phyloP scores from a whole-genome alignment of 2,113 vertebrate species.

The Rhinogobius similis region DNA sequence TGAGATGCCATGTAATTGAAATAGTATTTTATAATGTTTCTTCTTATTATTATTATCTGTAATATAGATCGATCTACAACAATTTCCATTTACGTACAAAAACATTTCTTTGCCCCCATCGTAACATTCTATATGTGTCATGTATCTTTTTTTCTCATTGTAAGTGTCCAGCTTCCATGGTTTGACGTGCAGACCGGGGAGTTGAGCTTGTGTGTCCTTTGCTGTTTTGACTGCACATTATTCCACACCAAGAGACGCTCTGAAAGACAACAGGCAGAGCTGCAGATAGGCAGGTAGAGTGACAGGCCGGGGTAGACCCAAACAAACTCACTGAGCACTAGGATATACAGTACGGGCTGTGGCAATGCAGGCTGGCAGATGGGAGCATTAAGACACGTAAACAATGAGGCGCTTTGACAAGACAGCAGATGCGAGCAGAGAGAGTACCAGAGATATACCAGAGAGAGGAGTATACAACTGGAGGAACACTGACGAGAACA shows the following conservation, averaged over 20 bases:
- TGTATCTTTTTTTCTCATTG: background rate
- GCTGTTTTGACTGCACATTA: constrained; percentile 55
- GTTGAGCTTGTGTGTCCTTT: constrained; percentile 37
- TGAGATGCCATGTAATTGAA: no score
- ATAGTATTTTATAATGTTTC: background rate
- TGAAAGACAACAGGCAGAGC: constrained; percentile 23
- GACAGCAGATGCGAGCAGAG: constrained; percentile 15
- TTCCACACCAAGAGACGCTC: constrained; percentile 38
- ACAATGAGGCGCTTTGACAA: constrained; percentile 38
- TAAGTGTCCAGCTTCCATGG: constrained; percentile 11
- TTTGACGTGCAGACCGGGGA: constrained; percentile 52
- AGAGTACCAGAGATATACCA: background rate
- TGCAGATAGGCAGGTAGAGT: constrained; percentile 28
- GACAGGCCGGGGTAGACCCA: constrained; percentile 17
- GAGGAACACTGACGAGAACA: background rate
- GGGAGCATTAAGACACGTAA: constrained; percentile 39
- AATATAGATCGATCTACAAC: background rate
- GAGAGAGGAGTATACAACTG: background rate
- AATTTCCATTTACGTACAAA: no score
- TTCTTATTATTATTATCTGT: background rate
- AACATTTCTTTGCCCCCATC: background rate
- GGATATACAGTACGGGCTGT: constrained; percentile 29
- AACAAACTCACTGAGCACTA: constrained; percentile 22
- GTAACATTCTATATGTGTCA: background rate
- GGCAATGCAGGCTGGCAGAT: constrained; percentile 42